Base-by-base conservation (phyloP, 2,113 vertebrate species). In the Rhinolophus ferrumequinum region DNA sequence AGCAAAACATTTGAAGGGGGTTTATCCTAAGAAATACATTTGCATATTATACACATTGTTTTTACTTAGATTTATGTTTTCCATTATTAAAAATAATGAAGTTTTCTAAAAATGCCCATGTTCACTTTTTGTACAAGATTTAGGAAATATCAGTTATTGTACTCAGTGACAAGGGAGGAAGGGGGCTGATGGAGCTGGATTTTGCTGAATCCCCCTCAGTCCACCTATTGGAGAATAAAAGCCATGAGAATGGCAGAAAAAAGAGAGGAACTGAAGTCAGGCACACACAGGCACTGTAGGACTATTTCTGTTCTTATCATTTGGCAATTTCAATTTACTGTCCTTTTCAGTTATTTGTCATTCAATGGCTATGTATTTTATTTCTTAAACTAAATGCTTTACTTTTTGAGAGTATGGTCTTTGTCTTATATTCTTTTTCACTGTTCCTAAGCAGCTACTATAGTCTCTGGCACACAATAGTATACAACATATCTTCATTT, bases 201-300 rank as follows among this genome's bases (percentile, higher is more conserved):
- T 14, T 16, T 44, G 1, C 50, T 28, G 19, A 8, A 1, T 7
- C 7, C 19, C 3, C 9, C 1, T 58, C 18, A 5, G 4, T n/a
- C 8, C 3, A 2, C 50, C 16, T 84, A 70, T 60, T 75, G 30
- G 35, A 19, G 30, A 38, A 79, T 21, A 60, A 35, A 30, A 82
- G 28, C n/a, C 22, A 5, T 2, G 28, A 28, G 8, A 1, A 16
- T 0, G 13, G 41, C 13, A 33, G 28, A 28, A 8, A 38, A 14
- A 35, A 18, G 18, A 19, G 30, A 56, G 18, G 35, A 10, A 5
- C 30, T 66, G 5, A 28, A 35, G 9, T 12, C 26, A 38, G 26
- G 22, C 73, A 11, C 52, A 62, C 26, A 2, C 0, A 0, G 62
- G 21, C 41, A 35, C 6, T 11, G 0, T 18, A 64, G 41, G 56